A percentile compares a stretch with the other conserved stretches of the same genome.
Evolutionary conservation across 2,797 vertebrate species (phyloP).

Genomic region (Semaprochilodus insignis): DNA sequence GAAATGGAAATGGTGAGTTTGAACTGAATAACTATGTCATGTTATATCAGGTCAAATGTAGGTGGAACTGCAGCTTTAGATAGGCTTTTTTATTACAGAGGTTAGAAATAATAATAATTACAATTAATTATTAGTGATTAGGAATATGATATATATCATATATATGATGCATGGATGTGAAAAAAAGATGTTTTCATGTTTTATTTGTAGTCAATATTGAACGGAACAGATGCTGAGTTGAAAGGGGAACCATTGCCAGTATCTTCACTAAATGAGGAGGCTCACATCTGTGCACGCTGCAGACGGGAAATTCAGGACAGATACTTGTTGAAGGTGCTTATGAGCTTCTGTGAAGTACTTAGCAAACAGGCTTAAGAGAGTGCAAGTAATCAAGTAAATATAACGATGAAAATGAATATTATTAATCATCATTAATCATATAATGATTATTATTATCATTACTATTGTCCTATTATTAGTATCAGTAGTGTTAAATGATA

Average conservation of each 20-base stretch:
- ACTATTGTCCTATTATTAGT: background rate
- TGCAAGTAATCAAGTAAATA: background rate
- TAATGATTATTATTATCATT: background rate
- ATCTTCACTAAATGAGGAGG: slow-evolving; percentile 64
- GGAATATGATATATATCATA: too few relatives aligned
- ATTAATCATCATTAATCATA: background rate
- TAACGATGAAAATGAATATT: background rate
- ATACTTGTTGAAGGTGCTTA: slow-evolving; percentile 86
- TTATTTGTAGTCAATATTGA: background rate
- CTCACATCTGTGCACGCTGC: slow-evolving; percentile 90
- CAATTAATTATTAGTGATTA: too few relatives aligned
- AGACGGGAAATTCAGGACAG: slow-evolving; percentile 89
- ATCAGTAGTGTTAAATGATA: background rate
- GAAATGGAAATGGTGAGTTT: slow-evolving; percentile 45
- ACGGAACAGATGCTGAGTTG: background rate
- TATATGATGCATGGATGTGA: background rate
- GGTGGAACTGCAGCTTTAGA: background rate
- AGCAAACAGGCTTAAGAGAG: too few relatives aligned
- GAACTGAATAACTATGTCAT: background rate
- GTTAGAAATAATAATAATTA: too few relatives aligned
- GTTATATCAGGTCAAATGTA: background rate
- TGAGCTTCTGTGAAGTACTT: background rate
- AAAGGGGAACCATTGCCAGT: background rate
- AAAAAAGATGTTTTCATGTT: background rate
- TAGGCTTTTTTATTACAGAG: background rate